Evolutionary conservation across 2,888 invertebrate species (phyloP).

Genomic region (Tetragonula carbonaria): DNA sequence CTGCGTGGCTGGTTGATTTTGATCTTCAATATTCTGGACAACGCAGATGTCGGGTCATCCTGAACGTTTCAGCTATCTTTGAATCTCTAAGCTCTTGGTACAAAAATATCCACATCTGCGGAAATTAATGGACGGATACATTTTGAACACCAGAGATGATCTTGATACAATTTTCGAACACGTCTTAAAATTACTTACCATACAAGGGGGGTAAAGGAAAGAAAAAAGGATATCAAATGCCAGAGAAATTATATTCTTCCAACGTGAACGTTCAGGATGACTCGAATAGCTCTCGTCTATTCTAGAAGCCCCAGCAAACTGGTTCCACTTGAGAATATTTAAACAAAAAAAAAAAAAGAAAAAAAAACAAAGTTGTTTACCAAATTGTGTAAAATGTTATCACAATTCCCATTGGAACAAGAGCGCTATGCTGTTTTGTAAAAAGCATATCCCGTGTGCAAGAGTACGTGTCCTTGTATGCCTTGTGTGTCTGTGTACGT

Average conservation of each 20-base stretch:
- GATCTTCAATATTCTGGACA: not conserved
- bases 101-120: not conserved
- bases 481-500: constrained; percentile 3
- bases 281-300: not conserved
- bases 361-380: not conserved
- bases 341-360: not conserved
- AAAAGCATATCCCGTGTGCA: not conserved
- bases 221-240: not conserved
- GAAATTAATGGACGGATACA: too few relatives aligned
- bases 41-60: not conserved
- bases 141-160: too few relatives aligned
- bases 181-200: too few relatives aligned
- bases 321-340: constrained; percentile 13
- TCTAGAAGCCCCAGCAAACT: constrained; percentile 40
- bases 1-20: not conserved
- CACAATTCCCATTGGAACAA: not conserved
- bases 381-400: too few relatives aligned
- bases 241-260: not conserved
- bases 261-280: not conserved
- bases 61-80: not conserved
- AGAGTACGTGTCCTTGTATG: constrained; percentile 4
- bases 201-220: not conserved
- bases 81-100: not conserved
- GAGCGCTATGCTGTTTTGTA: constrained; percentile 5
- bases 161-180: too few relatives aligned